Evolutionary conservation across 2,888 invertebrate species (phyloP), one percentile per base, ranked within the genome.

Genomic region (Alcis repandata): DNA sequence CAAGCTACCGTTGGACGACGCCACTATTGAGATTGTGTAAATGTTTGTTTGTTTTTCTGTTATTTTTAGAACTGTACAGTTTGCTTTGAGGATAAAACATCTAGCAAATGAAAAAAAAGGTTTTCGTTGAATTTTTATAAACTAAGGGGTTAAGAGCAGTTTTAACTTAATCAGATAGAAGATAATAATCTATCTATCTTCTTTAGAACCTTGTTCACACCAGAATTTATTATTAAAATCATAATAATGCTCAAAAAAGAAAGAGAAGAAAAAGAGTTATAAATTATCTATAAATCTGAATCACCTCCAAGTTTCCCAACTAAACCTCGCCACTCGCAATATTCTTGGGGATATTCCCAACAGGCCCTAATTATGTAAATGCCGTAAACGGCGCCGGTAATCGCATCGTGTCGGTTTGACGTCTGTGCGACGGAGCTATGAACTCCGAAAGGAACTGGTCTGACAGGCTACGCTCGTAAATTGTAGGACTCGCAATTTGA

Each of bases 301-400:
- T n/a, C n/a, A n/a, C n/a, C n/a, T n/a, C n/a, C n/a, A n/a, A n/a
- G n/a, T n/a, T n/a, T n/a, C n/a, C 10, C 36, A 3, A 11, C 10
- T 9, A 11, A 11, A 11, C 36, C 36, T 36, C 8, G 10, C 11
- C 1, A 7, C n/a, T n/a, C n/a, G n/a, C 13, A 3, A 27, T 1
- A 15, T 48, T 15, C 15, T 27, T 3, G 13, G 15, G 51, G 49
- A 41, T 49, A 51, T 51, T 51, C 41, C n/a, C n/a, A 19, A 17
- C n/a, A 27, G 45, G 60, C 60, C 63, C 36, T 59, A 68, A 69
- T 68, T 69, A 69, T 51, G 64, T 68, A 68, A 68, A 68, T 63
- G 43, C 20, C 41, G 41, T 46, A 57, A 60, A 63, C 22, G 33
- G 22, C 19, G 40, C 59, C 56, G 20, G 58, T 51, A 59, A 59